Percentiles rank a stretch among this genome's conserved stretches.
These are phyloP conservation scores for Elmis aenea DNA, from an alignment of 2,888 invertebrate species.

Conservation along the genomic window DNA sequence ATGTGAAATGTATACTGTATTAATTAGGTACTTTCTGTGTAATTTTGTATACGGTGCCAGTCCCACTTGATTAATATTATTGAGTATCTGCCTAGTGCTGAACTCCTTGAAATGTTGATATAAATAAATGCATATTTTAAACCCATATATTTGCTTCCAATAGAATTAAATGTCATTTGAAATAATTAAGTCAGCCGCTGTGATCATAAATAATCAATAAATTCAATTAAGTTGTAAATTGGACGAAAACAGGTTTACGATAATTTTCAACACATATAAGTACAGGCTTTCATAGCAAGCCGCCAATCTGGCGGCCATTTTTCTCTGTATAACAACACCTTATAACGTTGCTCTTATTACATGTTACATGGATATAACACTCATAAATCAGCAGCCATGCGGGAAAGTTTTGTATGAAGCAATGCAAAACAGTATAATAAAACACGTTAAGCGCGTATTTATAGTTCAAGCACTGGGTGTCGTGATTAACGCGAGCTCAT, in stretches of 20 bases:
- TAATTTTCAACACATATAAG: conserved; percentile 33
- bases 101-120: no score
- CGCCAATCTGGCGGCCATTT: conserved; percentile 36
- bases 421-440: conserved; percentile 44
- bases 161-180: not conserved
- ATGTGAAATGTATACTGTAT: no score
- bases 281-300: conserved; percentile 22
- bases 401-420: conserved; percentile 44
- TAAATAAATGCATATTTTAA: no score
- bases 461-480: conserved; percentile 42
- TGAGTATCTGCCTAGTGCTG: no score
- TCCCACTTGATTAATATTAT: no score
- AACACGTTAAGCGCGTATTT: conserved; percentile 45
- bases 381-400: conserved; percentile 43
- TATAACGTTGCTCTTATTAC: conserved; percentile 42
- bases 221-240: conserved; percentile 40
- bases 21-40: no score
- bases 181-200: conserved; percentile 1
- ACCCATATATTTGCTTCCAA: no score
- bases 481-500: conserved; percentile 44
- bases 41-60: no score
- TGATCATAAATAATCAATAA: conserved; percentile 34
- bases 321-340: conserved; percentile 36
- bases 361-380: conserved; percentile 40
- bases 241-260: conserved; percentile 31